Evolutionary conservation across 1,140 invertebrate species (phyloP).

Genomic region (Conus ventricosus): DNA sequence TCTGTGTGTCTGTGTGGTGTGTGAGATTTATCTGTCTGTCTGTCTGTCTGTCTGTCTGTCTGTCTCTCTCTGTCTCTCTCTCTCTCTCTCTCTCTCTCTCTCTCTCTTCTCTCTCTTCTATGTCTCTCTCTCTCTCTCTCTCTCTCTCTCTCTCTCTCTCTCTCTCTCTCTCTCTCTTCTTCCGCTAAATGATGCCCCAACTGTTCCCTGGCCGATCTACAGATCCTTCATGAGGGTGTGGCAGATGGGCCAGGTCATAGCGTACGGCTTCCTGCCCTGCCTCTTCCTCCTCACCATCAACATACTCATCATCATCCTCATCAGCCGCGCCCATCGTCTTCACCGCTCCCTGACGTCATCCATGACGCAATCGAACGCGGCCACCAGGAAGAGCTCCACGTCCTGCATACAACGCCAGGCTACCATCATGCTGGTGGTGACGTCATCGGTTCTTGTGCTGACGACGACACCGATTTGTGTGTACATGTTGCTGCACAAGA

Average conservation of each 20-base stretch:
- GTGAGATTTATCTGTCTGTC: no score
- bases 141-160: no score
- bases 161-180: no score
- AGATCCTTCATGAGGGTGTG: slow-evolving; percentile 14
- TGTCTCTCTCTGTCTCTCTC: no score
- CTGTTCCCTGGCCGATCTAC: no score
- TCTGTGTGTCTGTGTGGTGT: no score
- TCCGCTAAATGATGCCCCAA: no score
- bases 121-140: no score
- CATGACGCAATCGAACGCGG: no score
- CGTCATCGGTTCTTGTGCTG: slow-evolving; percentile 34
- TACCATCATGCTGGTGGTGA: slow-evolving; percentile 39
- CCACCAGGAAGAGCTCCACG: background rate
- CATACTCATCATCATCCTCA: slow-evolving; percentile 39
- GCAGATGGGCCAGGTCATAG: slow-evolving; percentile 32
- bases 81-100: no score
- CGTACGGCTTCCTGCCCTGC: slow-evolving; percentile 42
- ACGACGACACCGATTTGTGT: slow-evolving; percentile 35
- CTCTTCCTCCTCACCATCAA: slow-evolving; percentile 35
- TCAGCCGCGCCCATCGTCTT: background rate
- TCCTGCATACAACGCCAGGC: slow-evolving; percentile 29
- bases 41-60: no score
- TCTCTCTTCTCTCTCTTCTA: no score
- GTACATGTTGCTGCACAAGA: slow-evolving; percentile 16
- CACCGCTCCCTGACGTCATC: slow-evolving; percentile 17